A percentile compares a stretch with the other conserved stretches of the same genome.
Evolutionary conservation across 1,140 invertebrate species (phyloP).

Genomic region (Meloidogyne chitwoodi): DNA sequence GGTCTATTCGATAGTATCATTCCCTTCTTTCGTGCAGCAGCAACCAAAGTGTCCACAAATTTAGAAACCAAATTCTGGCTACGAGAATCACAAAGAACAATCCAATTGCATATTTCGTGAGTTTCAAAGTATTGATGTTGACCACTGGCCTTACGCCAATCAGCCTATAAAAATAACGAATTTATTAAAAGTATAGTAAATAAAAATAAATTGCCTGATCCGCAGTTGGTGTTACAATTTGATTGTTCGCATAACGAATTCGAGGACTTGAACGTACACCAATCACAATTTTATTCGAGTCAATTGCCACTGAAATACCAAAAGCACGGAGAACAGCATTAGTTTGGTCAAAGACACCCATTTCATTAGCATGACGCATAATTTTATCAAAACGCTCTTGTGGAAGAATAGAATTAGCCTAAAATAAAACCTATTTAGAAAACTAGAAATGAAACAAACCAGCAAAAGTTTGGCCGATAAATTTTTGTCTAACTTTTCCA

Average conservation of each 20-base stretch:
- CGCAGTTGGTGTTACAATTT: conserved; percentile 27
- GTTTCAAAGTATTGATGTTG: conserved; percentile 23
- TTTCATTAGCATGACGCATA: conserved; percentile 26
- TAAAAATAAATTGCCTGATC: conserved; percentile 24
- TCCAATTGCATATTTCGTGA: conserved; percentile 25
- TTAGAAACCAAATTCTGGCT: neutral
- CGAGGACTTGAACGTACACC: conserved; percentile 24
- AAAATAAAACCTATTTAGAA: neutral
- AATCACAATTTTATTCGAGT: conserved; percentile 26
- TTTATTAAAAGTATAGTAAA: neutral
- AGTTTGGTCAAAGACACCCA: conserved; percentile 17
- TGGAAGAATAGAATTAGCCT: conserved; percentile 27
- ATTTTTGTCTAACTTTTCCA: conserved; percentile 31
- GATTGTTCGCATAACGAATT: conserved; percentile 34
- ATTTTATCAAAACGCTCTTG: conserved; percentile 33
- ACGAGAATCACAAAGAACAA: conserved; percentile 24
- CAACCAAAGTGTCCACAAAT: conserved; percentile 23
- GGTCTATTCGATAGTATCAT: conserved; percentile 12
- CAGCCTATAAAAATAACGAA: conserved; percentile 19
- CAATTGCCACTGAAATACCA: conserved; percentile 16
- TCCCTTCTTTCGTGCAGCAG: conserved; percentile 22
- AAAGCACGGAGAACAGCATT: conserved; percentile 32
- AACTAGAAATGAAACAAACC: neutral
- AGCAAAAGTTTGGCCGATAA: conserved; percentile 20
- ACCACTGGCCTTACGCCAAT: conserved; percentile 17